Conservation (phyloP, 2,113 vertebrate species). For the Chloropsis hardwickii region DNA sequence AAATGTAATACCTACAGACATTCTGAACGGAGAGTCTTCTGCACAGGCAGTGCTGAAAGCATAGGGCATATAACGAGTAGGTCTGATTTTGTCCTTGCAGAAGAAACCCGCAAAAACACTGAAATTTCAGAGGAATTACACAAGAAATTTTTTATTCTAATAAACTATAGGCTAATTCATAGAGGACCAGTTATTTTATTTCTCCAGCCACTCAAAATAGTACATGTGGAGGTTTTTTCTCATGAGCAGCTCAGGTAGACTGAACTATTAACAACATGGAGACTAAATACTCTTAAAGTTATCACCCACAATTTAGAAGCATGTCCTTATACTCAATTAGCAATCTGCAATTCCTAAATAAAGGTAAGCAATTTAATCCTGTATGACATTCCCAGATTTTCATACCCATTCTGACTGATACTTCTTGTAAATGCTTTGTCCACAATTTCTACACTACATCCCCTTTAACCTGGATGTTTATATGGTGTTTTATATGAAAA, state of each 20-base stretch:
- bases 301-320: neutral
- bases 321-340: neutral
- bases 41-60: neutral
- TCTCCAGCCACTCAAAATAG: neutral
- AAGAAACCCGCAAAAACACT: neutral
- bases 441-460: neutral
- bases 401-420: neutral
- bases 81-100: neutral
- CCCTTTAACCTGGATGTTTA: neutral
- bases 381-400: neutral
- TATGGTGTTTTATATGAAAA: neutral
- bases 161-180: neutral
- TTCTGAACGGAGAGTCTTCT: neutral
- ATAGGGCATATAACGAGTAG: neutral
- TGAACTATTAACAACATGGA: neutral
- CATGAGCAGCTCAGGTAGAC: neutral
- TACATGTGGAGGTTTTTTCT: neutral
- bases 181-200: neutral
- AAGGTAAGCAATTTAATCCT: neutral
- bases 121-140: neutral
- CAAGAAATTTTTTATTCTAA: neutral
- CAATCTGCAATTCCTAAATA: neutral
- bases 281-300: neutral
- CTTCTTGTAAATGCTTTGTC: neutral
- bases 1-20: neutral